Percentiles rank a stretch among this genome's conserved stretches.
Conservation (phyloP, 2,888 invertebrate genomes). For the Linyphia triangularis region DNA sequence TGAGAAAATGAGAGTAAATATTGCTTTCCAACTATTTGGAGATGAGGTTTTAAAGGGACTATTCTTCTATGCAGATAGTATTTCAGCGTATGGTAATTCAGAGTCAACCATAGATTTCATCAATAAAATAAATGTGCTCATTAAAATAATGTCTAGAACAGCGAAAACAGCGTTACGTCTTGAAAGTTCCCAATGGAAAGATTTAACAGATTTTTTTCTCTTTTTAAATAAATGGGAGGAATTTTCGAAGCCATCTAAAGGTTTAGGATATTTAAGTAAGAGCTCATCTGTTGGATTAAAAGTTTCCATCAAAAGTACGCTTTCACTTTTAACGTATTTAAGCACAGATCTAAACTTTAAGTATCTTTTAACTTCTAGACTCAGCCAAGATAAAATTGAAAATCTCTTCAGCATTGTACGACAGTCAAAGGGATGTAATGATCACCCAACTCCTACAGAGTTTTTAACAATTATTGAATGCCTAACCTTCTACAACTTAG, state of each 20-base stretch:
- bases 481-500: not conserved
- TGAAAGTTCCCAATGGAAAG: not conserved
- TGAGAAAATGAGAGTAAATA: not conserved
- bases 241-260: not conserved
- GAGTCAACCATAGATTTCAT: not conserved
- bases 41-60: not conserved
- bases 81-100: not conserved
- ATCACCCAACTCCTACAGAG: not conserved
- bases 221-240: not conserved
- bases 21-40: not conserved
- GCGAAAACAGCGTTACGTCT: not conserved
- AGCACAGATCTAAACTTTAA: not conserved
- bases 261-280: not conserved
- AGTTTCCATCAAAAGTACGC: not conserved
- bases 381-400: not conserved
- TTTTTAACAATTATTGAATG: not conserved
- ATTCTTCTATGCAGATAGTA: rapidly evolving
- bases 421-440: not conserved
- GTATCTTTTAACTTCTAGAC: not conserved
- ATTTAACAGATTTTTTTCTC: not conserved
- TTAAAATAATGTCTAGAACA: not conserved
- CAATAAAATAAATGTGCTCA: not conserved
- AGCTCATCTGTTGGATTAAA: not conserved
- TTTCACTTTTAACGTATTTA: not conserved
- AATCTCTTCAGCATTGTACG: not conserved